Evolutionary conservation across 2,797 vertebrate species (phyloP), one percentile per base, ranked within the genome.

Genomic region (Gymnodraco acuticeps): DNA sequence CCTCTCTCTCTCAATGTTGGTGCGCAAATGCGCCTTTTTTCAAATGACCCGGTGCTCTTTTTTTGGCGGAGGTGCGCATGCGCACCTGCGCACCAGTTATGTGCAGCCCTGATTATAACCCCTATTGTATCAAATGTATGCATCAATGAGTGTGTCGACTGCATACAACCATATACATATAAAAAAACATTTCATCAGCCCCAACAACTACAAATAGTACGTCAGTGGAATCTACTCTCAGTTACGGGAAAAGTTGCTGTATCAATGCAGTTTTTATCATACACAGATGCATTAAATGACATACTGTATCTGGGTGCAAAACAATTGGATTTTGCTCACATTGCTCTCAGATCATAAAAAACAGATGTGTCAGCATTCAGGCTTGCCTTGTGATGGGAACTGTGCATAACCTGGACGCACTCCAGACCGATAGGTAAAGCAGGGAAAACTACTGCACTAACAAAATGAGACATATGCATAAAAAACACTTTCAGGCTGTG

Each of bases 301-400:
- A 77, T 31, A 66, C 82, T 69, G 77, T 76, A 78, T 84, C 56
- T 77, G 66, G 82, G 81, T 68, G 78, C 55, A 81, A 85, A 89
- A 74, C 75, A 66, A 86, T 83, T 80, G 84, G 85, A 89, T 91
- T 89, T 84, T 81, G 23, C 87, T 90, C 86, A 87, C 67, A 80
- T 87, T 90, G 77, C 87, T 82, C 79, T 76, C 50, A 68, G 61
- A 82, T 76, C 64, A 74, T 85, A 84, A 85, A 85, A 83, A 89
- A 82, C 51, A 82, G 74, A 66, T 42, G 73, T 75, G 84, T 89
- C 89, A 91, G 89, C 84, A 8, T 78, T 87, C 23, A 31, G 19
- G 27, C 20, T 31, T n/a, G 45, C 55, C 41, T 59, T 60, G 64
- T 84, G 86, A 90, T 86, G 80, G 87, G 85, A 86, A 84, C 54